Evolutionary conservation across 1,140 invertebrate genomes (phyloP).

Genomic region (Bombus haemorrhoidalis): DNA sequence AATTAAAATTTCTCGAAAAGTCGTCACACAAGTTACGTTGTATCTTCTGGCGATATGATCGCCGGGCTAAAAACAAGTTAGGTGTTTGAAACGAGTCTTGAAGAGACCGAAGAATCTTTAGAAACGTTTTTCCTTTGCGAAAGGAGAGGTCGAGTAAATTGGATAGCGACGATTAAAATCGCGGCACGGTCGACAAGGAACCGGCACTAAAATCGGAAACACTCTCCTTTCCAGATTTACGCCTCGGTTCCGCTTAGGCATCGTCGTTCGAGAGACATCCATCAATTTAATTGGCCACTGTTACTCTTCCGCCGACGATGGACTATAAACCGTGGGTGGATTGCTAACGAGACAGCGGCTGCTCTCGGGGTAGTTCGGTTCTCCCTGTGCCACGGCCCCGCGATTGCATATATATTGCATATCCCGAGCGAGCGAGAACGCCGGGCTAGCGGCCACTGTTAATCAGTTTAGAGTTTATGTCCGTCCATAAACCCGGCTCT

Average conservation of each 20-base stretch:
- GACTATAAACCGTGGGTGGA: slow-evolving; percentile 80
- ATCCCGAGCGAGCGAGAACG: slow-evolving; percentile 45
- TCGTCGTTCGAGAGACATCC: slow-evolving; percentile 78
- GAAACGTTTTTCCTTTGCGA: background rate
- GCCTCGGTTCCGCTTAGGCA: slow-evolving; percentile 73
- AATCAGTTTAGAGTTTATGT: slow-evolving; percentile 84
- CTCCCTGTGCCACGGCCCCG: slow-evolving; percentile 53
- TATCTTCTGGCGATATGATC: background rate
- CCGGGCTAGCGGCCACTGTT: slow-evolving; percentile 80
- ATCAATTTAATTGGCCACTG: slow-evolving; percentile 84
- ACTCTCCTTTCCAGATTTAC: slow-evolving; percentile 37
- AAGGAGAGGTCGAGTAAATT: background rate
- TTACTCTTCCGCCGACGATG: slow-evolving; percentile 83
- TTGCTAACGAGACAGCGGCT: slow-evolving; percentile 80
- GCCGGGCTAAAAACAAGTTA: background rate
- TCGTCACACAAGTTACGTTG: background rate
- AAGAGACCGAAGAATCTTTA: background rate
- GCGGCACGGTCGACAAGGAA: background rate
- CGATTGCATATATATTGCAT: slow-evolving; percentile 81
- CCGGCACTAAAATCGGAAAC: slow-evolving; percentile 12
- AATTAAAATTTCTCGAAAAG: too few species aligned
- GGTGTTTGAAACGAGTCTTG: background rate
- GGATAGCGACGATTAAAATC: slow-evolving; percentile 23
- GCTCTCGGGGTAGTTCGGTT: slow-evolving; percentile 74
- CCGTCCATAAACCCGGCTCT: slow-evolving; percentile 79